Conservation (phyloP, 2,797 vertebrate genomes). For the Choloepus didactylus region DNA sequence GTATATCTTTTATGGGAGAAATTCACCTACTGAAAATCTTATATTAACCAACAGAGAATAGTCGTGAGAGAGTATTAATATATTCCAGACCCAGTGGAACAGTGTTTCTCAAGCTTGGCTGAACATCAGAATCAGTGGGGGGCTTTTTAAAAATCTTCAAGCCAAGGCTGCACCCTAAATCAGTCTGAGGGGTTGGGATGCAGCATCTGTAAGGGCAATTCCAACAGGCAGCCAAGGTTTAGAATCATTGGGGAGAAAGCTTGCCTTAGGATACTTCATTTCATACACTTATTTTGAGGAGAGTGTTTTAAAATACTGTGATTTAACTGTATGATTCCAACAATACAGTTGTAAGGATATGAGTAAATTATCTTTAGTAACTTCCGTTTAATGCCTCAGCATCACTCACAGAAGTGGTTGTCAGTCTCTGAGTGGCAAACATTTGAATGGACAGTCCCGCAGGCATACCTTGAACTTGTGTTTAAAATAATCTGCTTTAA, state of each 20-base stretch:
- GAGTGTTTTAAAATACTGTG: background rate
- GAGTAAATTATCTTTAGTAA: background rate
- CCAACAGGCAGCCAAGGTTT: background rate
- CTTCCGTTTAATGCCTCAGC: background rate
- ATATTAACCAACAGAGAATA: background rate
- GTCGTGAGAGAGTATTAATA: background rate
- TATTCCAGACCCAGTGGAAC: background rate
- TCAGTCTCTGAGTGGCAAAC: background rate
- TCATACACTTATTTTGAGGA: background rate
- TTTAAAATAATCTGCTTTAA: background rate
- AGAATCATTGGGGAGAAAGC: background rate
- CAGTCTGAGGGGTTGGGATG: background rate
- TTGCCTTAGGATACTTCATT: background rate
- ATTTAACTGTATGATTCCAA: conserved; percentile 7
- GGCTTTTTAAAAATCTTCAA: background rate
- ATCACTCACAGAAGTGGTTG: background rate
- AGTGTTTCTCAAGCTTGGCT: background rate
- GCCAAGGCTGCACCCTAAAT: background rate
- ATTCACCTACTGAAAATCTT: background rate
- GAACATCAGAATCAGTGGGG: background rate
- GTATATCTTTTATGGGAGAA: background rate
- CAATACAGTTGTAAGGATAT: background rate
- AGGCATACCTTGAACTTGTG: background rate
- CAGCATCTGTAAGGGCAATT: background rate
- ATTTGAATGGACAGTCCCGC: background rate